Percentiles rank a stretch among this genome's conserved stretches.
Conservation (phyloP, 1,140 invertebrate genomes). For the Vanessa atalanta region DNA sequence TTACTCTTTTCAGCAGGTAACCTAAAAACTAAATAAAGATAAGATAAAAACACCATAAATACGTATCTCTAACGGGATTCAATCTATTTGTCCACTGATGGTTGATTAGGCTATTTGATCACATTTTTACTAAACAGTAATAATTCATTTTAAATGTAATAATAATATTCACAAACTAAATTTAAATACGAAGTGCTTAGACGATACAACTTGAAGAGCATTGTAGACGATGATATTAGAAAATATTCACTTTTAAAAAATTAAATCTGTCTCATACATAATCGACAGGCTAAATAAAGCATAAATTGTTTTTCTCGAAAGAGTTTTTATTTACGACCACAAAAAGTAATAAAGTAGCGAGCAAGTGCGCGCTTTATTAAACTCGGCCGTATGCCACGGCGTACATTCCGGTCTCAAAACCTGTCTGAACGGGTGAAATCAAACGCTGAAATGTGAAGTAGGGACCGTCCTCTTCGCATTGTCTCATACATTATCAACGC, state of each 20-base stretch:
- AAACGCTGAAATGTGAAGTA: constrained; percentile 60
- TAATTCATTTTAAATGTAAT: too few relatives aligned
- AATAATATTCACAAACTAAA: too few relatives aligned
- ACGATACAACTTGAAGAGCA: too few relatives aligned
- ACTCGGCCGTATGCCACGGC: constrained; percentile 59
- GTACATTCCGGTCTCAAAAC: constrained; percentile 70
- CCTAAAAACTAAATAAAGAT: too few relatives aligned
- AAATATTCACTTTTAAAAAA: constrained; percentile 36
- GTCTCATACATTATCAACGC: constrained; percentile 57
- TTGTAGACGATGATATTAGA: neutral
- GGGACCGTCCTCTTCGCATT: constrained; percentile 52
- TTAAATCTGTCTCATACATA: constrained; percentile 20
- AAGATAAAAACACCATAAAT: too few relatives aligned
- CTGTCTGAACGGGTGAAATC: constrained; percentile 68
- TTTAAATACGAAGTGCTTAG: too few relatives aligned
- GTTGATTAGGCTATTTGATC: too few relatives aligned
- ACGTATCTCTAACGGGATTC: too few relatives aligned
- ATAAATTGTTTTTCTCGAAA: constrained; percentile 72
- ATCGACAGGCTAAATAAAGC: constrained; percentile 56
- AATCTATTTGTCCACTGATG: too few relatives aligned
- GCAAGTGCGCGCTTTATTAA: constrained; percentile 78
- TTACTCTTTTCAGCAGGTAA: too few relatives aligned
- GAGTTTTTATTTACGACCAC: constrained; percentile 73
- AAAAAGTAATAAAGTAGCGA: constrained; percentile 74
- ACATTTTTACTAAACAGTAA: too few relatives aligned